phyloP scores from a whole-genome alignment of 2,797 vertebrate genomes.

The Botia kubotai region DNA sequence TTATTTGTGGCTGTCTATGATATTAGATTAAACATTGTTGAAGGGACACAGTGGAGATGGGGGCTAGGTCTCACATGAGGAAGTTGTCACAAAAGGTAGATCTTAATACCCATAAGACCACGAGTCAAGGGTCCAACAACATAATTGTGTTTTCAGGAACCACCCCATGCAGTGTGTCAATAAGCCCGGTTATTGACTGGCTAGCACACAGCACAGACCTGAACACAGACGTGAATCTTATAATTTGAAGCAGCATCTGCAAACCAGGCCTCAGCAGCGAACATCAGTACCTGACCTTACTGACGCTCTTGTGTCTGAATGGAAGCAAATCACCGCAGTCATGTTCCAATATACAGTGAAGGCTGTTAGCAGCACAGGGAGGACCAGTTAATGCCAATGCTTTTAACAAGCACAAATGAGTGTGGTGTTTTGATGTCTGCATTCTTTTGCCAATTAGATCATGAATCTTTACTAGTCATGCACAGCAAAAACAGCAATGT shows the following conservation, averaged over 20 bases:
- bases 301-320: not conserved
- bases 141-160: no score
- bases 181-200: no score
- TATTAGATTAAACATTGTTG: no score
- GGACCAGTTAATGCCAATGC: not conserved
- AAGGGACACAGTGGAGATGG: no score
- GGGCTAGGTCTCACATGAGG: no score
- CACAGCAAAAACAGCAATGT: no score
- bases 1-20: no score
- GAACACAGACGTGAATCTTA: not conserved
- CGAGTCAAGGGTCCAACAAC: no score
- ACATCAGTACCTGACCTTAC: not conserved
- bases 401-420: not conserved
- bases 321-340: not conserved
- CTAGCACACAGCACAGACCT: not conserved
- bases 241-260: not conserved
- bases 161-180: no score
- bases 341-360: not conserved
- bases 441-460: not conserved
- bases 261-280: not conserved
- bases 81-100: no score
- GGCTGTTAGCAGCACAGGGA: not conserved
- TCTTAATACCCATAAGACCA: no score
- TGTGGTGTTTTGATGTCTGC: conserved; percentile 5
- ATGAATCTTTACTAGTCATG: no score